phyloP scores from a whole-genome alignment of 92 coral and sea anemone genomes.

The Paramuricea clavata region DNA sequence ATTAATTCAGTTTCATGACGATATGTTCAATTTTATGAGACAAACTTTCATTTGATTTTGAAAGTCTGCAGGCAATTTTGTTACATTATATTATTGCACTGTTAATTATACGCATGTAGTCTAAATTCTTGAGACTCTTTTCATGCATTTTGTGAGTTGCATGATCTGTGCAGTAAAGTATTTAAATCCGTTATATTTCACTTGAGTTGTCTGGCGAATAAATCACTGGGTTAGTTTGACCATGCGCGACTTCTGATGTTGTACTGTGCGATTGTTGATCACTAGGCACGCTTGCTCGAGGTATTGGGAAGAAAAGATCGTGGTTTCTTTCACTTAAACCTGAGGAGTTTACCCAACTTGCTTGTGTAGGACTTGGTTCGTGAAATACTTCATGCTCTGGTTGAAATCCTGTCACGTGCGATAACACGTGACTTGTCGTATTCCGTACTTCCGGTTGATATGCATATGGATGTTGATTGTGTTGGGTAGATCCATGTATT shows the following conservation, averaged over 20 bases:
- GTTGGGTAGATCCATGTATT: background rate
- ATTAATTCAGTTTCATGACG: no score
- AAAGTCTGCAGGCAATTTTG: no score
- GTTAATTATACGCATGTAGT: no score
- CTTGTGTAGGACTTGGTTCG: background rate
- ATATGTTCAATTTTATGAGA: no score
- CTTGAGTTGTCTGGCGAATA: background rate
- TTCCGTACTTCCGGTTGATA: background rate
- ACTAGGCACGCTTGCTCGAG: background rate
- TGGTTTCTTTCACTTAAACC: background rate
- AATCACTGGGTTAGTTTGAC: background rate
- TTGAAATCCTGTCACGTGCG: background rate
- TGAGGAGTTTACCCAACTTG: background rate
- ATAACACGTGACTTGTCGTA: background rate
- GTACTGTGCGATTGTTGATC: background rate
- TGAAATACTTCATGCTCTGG: background rate
- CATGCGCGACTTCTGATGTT: background rate
- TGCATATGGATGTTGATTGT: background rate
- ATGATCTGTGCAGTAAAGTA: no score
- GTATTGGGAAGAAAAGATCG: background rate
- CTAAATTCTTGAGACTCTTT: no score
- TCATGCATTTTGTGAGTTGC: no score
- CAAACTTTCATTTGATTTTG: no score
- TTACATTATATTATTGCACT: no score
- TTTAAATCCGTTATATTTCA: no score